Evolutionary conservation across 2,113 vertebrate species (phyloP), one percentile per base, ranked within the genome.

Genomic region (Alligator sinensis): DNA sequence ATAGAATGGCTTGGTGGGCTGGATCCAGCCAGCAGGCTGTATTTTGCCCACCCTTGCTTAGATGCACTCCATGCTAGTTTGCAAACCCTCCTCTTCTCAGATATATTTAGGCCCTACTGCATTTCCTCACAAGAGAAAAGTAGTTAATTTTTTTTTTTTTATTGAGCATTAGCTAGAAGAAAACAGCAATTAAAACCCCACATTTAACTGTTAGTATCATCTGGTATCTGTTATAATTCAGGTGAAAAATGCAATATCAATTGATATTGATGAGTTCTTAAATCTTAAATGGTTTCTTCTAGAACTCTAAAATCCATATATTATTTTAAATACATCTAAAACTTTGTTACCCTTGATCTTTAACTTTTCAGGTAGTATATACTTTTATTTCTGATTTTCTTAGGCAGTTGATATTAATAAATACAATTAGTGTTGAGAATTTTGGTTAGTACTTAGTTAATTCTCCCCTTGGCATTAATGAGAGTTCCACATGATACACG

Each of bases 161-260:
- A 96, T 80, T 96, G 80, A 89, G 74, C 8, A 9, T 96, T 97
- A 97, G 90, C 76, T 68, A 94, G 90, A 95, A 28, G 87, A 92
- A 97, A 97, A 82, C 93, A 64, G 91, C 95, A 93, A 92, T 97
- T 97, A 96, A 97, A 97, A 96, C 94, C 88, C 94, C 91, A 94
- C 91, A 95, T 95, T 93, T 96, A 94, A 83, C 95, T 90, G 83
- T 96, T 97, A 89, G 80, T 79, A 94, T 77, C 95, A 82, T 95
- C 80, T 63, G n/a, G 11, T 95, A 96, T 96, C 75, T 96, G 90
- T 97, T 90, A 95, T 88, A 97, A 68, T 70, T 96, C 77, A 95
- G 75, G 68, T 95, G 84, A 94, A 96, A 84, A 76, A 91, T 55
- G 1, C 72, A 75, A 7, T 86, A 66, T 87, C 2, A 3, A 77